Base-by-base conservation (phyloP, 2,797 vertebrate genomes). In the Coreius guichenoti region DNA sequence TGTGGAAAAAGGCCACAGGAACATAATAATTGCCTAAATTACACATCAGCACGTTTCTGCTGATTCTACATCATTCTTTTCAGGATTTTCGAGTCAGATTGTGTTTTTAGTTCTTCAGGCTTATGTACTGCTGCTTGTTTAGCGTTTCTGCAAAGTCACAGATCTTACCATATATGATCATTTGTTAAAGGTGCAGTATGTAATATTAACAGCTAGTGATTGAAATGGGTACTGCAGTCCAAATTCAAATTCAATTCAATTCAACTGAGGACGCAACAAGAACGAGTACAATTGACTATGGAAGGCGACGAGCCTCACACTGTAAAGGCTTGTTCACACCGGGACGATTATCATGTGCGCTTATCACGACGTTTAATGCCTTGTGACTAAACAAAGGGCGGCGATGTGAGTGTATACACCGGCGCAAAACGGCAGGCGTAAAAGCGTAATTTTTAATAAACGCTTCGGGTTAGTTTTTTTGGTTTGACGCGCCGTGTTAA, bases 11-110 rank as follows among this genome's bases (percentile, higher is more conserved):
- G 21, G 4, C 45, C 0, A n/a, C 79, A 39, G 33, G 14, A 81
- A 69, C 31, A 36, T 79, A 65, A 80, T 36, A 26, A 81, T 81
- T 51, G 29, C 31, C 36, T 58, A 45, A 43, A 70, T 72, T 63
- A 63, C 26, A 75, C 72, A 51, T 63, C 8, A 82, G 29, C 19
- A 58, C 12, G 4, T 82, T 43, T 82, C 19, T 54, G 31, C 47
- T 51, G 29, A 51, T n/a, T 31, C 36, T 65, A 47, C 39, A 47
- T 49, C 21, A 23, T 51, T 47, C 12, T 33, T 51, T 7, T 80
- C 7, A 36, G 19, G 26, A 29, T 65, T 21, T 79, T 61, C 5
- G 0, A 16, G 56, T 19, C 39, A 63, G 77, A 26, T 6, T 79
- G n/a, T 79, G n/a, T 23, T 79, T 68, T 67, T 47, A 7, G 45